Conservation (phyloP, 2,797 vertebrate genomes). For the Rhabdophis nuchalis region DNA sequence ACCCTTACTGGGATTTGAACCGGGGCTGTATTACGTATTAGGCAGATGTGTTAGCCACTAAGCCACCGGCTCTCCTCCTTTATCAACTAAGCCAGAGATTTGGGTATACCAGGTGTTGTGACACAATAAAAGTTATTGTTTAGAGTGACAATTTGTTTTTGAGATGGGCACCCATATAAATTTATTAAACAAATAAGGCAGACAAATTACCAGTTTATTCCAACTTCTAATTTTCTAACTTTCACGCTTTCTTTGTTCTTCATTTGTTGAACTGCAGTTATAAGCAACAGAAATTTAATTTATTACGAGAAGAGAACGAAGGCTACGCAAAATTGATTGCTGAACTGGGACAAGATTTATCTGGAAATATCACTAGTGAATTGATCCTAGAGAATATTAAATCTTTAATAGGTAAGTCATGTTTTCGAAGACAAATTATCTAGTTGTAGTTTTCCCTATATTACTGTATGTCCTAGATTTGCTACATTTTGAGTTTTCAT, state of each 20-base stretch:
- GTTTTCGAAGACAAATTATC: neutral
- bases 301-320: constrained; percentile 97
- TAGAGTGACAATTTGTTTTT: neutral
- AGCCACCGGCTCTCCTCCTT: no score
- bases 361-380: constrained; percentile 91
- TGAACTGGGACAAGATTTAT: constrained; percentile 95
- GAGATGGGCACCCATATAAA: neutral
- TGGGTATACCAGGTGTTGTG: no score
- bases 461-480: neutral
- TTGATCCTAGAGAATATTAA: constrained; percentile 97
- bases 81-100: no score
- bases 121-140: no score
- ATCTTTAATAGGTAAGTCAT: constrained; percentile 91
- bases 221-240: constrained; percentile 11
- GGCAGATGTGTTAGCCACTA: no score
- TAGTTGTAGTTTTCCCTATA: neutral
- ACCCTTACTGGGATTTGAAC: no score
- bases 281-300: constrained; percentile 99
- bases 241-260: constrained; percentile 51
- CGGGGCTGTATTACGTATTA: no score
- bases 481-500: neutral
- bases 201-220: neutral
- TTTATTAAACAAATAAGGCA: neutral
- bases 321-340: constrained; percentile 97
- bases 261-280: constrained; percentile 80